Evolutionary conservation across 2,888 invertebrate species (phyloP), one percentile per base, ranked within the genome.

Genomic region (Pharmacophagus antenor): DNA sequence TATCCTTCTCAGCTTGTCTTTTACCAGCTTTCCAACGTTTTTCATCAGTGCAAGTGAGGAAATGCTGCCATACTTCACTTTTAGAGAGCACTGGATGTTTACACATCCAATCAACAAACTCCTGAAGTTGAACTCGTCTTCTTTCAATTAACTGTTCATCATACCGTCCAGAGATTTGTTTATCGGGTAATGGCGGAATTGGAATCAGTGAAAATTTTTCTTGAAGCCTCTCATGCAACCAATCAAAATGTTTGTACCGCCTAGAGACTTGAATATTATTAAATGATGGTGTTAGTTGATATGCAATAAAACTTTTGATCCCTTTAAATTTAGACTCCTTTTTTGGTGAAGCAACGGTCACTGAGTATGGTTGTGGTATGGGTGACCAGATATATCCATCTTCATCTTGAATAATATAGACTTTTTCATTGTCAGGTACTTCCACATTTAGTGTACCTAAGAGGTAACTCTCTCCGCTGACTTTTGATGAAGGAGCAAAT

Each of bases 241-340:
- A 99, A 91, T 99, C 99, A 85, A 99, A 99, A 84, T 99, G 99
- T 85, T 99, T 99, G 88, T 99, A 99, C 69, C 99, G 93, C 66
- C 99, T 93, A 41, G 96, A 96, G 25, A 97, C 99, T 91, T 97
- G 97, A 70, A 97, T 95, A 76, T 96, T 96, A 79, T 96, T 98
- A 80, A 97, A 97, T 85, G 98, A 97, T 2, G 98, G 98, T 56
- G 98, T 98, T 64, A 99, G 84, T 76, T 98, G 97, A 88, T 99
- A 99, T 50, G 98, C 98, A 71, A 99, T 99, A 76, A 96, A 99
- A 75, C 97, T 98, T 88, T 99, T 99, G 71, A 99, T 93, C 46
- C 98, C 99, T 80, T 98, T 98, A 77, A 99, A 94, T 90, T 99
- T 99, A 0, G 97, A 95, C 85, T 98, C 98, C 82, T 99, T 99